phyloP scores from a whole-genome alignment of 2,888 invertebrate species.

The Macaria liturata region DNA sequence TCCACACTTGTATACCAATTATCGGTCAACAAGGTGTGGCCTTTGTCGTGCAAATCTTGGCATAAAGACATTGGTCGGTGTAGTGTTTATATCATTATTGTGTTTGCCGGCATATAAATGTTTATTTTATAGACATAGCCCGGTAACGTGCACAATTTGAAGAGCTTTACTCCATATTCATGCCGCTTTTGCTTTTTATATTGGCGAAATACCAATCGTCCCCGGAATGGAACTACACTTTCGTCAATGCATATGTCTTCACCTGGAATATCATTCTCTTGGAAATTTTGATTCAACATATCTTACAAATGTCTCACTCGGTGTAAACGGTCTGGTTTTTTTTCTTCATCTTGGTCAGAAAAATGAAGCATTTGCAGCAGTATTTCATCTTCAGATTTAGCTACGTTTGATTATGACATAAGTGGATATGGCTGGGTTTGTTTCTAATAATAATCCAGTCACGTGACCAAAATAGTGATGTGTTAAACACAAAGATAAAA shows the following conservation, averaged over 20 bases:
- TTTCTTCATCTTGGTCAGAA: too few relatives aligned
- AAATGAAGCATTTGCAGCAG: too few relatives aligned
- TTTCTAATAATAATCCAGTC: too few relatives aligned
- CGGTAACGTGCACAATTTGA: conserved; percentile 14
- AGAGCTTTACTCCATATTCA: conserved; percentile 1
- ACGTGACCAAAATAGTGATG: too few relatives aligned
- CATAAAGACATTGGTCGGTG: conserved; percentile 29
- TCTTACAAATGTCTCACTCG: too few relatives aligned
- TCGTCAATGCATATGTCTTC: conserved; percentile 2
- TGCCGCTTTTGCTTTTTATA: conserved; percentile 5
- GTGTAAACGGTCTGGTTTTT: too few relatives aligned
- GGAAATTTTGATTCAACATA: conserved; percentile 2
- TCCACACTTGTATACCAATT: conserved; percentile 40
- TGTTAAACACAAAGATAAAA: too few relatives aligned
- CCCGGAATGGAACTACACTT: conserved; percentile 7
- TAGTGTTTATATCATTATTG: conserved; percentile 13
- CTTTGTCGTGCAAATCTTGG: conserved; percentile 35
- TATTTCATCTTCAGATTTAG: too few relatives aligned
- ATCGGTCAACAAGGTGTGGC: conserved; percentile 38
- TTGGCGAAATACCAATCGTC: conserved; percentile 3
- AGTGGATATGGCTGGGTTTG: too few relatives aligned
- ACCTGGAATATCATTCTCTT: background rate
- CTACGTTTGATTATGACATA: too few relatives aligned
- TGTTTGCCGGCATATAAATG: conserved; percentile 17
- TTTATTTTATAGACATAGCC: conserved; percentile 17